Conservation (phyloP, 2,797 vertebrate species). For the Lepilemur ruficaudatus region DNA sequence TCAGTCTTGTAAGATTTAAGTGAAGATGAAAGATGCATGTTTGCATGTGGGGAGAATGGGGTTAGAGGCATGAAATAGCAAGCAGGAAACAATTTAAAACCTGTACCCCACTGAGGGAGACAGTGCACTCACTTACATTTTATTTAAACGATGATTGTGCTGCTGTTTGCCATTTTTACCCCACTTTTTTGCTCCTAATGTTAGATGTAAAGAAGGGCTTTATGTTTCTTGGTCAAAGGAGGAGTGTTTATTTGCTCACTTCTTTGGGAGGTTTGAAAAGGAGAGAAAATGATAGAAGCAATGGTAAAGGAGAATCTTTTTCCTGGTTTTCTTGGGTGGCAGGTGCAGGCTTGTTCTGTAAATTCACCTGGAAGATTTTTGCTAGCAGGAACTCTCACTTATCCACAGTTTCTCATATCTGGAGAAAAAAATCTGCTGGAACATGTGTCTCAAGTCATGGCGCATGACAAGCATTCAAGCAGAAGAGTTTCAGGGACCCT, state of each 20-base stretch:
- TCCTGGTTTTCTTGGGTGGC: fast-evolving
- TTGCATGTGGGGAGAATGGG: not conserved
- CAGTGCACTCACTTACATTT: not conserved
- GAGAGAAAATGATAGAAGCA: not conserved
- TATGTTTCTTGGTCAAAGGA: not conserved
- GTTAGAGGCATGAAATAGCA: not conserved
- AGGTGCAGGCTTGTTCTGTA: not conserved
- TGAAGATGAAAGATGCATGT: not conserved
- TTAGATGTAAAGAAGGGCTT: not conserved
- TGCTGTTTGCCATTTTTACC: not conserved
- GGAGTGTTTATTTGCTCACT: not conserved
- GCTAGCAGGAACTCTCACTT: not conserved
- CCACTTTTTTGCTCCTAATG: not conserved
- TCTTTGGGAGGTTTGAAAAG: not conserved
- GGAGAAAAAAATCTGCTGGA: not conserved
- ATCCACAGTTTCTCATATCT: not conserved
- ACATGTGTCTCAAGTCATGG: not conserved
- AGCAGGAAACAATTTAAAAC: not conserved
- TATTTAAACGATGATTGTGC: not conserved
- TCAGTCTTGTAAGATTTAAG: not conserved
- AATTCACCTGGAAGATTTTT: not conserved
- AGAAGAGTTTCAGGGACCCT: not conserved
- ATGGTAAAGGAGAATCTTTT: fast-evolving
- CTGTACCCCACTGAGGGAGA: not conserved
- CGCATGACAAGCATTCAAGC: not conserved